Percentiles rank a stretch among this genome's conserved stretches.
phyloP scores from a whole-genome alignment of 2,797 vertebrate genomes.

The Acrocephalus scirpaceus region DNA sequence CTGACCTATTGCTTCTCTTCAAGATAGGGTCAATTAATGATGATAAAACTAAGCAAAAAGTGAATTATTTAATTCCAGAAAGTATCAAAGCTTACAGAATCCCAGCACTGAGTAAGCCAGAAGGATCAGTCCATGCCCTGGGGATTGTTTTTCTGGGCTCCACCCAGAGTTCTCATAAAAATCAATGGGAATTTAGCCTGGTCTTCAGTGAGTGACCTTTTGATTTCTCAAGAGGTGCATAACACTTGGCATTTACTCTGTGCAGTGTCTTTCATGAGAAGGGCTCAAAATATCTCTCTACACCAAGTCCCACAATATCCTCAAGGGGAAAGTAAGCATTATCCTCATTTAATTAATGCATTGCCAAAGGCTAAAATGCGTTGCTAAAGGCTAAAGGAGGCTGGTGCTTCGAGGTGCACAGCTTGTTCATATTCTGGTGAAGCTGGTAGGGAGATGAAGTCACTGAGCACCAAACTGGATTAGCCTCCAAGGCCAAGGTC shows the following conservation, averaged over 20 bases:
- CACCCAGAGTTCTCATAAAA: background rate
- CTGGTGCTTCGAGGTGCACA: background rate
- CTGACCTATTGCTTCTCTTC: slow-evolving; percentile 2
- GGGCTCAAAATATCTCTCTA: slow-evolving; percentile 13
- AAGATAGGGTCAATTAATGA: slow-evolving; percentile 7
- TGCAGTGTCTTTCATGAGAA: background rate
- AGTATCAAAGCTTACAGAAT: background rate
- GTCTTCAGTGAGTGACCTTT: slow-evolving; percentile 18
- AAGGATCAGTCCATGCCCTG: background rate
- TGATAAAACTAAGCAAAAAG: background rate
- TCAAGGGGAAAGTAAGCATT: slow-evolving; percentile 15
- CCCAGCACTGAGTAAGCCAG: background rate
- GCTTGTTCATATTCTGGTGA: background rate
- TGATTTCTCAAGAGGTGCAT: background rate
- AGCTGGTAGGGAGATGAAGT: background rate
- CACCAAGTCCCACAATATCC: background rate
- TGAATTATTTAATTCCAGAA: slow-evolving; percentile 21
- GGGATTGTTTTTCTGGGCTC: background rate
- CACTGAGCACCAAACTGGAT: background rate
- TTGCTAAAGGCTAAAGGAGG: background rate
- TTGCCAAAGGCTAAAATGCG: background rate
- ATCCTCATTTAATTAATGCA: slow-evolving; percentile 39
- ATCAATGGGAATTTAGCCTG: slow-evolving; percentile 26
- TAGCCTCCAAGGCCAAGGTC: background rate
- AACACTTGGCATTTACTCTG: slow-evolving; percentile 9